Conservation (phyloP, 2,888 invertebrate genomes). For the Hymenopus coronatus region DNA sequence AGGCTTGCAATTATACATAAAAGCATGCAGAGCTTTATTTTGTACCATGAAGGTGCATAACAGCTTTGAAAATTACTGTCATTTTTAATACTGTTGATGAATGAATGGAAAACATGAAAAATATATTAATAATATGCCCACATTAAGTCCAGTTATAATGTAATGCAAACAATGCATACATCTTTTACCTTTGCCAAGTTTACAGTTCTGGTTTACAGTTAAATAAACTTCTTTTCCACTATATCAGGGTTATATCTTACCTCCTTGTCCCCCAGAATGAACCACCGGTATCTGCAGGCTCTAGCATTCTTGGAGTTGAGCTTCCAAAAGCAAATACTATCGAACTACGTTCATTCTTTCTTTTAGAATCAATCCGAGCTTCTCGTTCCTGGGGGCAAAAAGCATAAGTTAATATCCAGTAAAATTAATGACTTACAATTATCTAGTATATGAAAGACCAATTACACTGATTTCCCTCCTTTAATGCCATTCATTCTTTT, state of each 20-base stretch:
- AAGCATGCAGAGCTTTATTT: too few relatives aligned
- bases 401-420: background rate
- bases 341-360: slow-evolving; percentile 71
- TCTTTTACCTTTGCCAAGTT: background rate
- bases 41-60: too few relatives aligned
- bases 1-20: too few relatives aligned
- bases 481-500: too few relatives aligned
- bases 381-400: slow-evolving; percentile 61
- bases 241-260: slow-evolving; percentile 44
- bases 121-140: too few relatives aligned
- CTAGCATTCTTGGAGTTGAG: slow-evolving; percentile 83
- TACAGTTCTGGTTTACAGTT: background rate
- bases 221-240: background rate
- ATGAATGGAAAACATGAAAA: too few relatives aligned
- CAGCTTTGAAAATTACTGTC: too few relatives aligned
- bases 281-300: slow-evolving; percentile 74
- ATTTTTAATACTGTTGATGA: too few relatives aligned
- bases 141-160: background rate
- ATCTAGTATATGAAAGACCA: too few relatives aligned
- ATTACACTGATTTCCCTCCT: fast-evolving
- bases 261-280: slow-evolving; percentile 83
- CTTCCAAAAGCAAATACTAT: slow-evolving; percentile 87
- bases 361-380: slow-evolving; percentile 75
- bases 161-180: background rate
- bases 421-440: too few relatives aligned